Percentiles rank a stretch among this genome's conserved stretches.
These are phyloP conservation scores for Vidua chalybeata DNA, from an alignment of 2,113 vertebrate genomes.

Conservation along the genomic window DNA sequence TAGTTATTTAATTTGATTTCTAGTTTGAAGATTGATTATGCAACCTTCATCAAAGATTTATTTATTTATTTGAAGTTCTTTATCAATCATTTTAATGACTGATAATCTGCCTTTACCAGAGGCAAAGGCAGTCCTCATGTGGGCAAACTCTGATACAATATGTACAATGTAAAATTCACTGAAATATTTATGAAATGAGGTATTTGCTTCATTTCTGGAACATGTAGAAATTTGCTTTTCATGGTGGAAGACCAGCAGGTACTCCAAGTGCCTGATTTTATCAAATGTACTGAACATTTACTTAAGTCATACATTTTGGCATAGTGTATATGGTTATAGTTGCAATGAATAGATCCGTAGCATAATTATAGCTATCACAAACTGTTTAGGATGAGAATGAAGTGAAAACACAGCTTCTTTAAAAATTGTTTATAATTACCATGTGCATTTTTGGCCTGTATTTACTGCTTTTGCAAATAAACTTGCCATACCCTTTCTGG, in stretches of 20 bases:
- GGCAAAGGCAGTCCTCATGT: background rate
- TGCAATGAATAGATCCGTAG: background rate
- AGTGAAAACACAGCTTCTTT: background rate
- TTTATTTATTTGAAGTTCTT: slow-evolving; percentile 25
- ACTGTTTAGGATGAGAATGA: background rate
- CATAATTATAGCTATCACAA: background rate
- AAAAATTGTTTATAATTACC: background rate
- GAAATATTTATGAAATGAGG: slow-evolving; percentile 16
- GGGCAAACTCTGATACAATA: background rate
- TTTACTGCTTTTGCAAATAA: background rate
- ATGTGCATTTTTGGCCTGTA: background rate
- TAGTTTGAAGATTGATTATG: background rate
- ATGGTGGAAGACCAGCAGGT: background rate
- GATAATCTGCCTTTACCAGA: background rate
- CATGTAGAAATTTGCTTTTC: background rate
- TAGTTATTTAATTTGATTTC: background rate
- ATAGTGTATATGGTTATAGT: background rate
- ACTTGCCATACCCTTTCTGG: background rate
- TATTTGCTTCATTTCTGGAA: background rate
- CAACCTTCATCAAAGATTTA: background rate
- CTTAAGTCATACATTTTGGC: background rate
- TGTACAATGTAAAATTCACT: background rate
- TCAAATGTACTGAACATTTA: background rate
- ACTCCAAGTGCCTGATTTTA: background rate
- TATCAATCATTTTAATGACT: background rate